Conservation (phyloP, 2,113 vertebrate species). For the Sorex araneus region DNA sequence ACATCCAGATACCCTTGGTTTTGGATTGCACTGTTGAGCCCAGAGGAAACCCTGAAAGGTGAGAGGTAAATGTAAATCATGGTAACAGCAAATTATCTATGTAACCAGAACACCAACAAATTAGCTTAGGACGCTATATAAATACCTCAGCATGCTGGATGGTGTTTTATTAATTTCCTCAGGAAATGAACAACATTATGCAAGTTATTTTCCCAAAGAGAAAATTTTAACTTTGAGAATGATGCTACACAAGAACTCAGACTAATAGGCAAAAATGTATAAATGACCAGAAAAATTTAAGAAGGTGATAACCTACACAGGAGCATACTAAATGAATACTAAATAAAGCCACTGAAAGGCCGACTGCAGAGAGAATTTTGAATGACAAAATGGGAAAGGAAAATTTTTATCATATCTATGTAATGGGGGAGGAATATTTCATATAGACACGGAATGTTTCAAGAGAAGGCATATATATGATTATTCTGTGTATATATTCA, state of each 20-base stretch:
- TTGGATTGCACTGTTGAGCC: slow-evolving; percentile 82
- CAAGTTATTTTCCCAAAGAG: too few relatives aligned
- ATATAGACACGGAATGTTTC: neutral
- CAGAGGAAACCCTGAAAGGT: slow-evolving; percentile 80
- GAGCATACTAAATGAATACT: neutral
- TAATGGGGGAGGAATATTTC: neutral
- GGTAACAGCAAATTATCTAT: neutral
- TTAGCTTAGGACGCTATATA: neutral
- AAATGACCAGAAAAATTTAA: neutral
- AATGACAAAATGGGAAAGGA: neutral
- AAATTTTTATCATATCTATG: neutral
- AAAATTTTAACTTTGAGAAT: neutral
- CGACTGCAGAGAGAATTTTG: neutral
- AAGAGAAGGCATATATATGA: too few relatives aligned
- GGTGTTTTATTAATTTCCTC: neutral
- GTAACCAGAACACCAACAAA: too few relatives aligned
- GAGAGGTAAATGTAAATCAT: too few relatives aligned
- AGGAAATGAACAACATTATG: neutral
- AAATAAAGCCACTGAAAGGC: neutral
- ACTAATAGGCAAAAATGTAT: neutral
- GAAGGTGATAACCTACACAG: neutral
- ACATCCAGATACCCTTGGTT: too few relatives aligned
- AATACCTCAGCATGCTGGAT: neutral
- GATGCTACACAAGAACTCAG: neutral
- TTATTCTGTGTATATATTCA: too few relatives aligned